These are phyloP conservation scores for Craterocephalus amniculus DNA, from an alignment of 2,797 vertebrate species.

Conservation along the genomic window DNA sequence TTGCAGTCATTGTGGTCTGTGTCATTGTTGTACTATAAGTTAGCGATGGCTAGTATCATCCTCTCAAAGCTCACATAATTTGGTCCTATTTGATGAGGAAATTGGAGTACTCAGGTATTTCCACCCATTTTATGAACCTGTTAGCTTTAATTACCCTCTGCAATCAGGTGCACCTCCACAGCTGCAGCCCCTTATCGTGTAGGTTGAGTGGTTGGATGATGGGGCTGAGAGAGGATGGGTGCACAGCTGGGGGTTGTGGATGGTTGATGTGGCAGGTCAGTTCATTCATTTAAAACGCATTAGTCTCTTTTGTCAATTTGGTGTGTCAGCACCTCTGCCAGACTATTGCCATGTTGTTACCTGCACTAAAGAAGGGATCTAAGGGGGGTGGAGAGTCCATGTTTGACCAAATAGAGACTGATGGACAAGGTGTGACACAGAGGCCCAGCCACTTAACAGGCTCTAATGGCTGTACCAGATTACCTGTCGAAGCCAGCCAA, in stretches of 20 bases:
- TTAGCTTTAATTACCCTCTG: conserved; percentile 65
- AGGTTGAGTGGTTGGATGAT: conserved; percentile 44
- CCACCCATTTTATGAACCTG: conserved; percentile 44
- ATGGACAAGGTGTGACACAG: conserved; percentile 79
- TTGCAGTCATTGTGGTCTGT: not conserved
- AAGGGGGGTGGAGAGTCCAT: conserved; percentile 45
- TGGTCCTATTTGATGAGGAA: conserved; percentile 42
- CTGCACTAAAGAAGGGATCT: conserved; percentile 28
- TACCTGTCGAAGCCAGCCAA: conserved; percentile 67
- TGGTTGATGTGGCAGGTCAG: conserved; percentile 42
- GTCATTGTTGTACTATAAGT: not conserved
- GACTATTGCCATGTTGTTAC: conserved; percentile 49
- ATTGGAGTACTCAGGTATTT: conserved; percentile 45
- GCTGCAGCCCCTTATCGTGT: conserved; percentile 44
- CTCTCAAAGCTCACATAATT: conserved; percentile 40
- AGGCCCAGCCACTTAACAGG: conserved; percentile 72
- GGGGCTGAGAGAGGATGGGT: conserved; percentile 12
- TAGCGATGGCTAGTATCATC: conserved; percentile 16
- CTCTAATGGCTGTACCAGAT: conserved; percentile 79
- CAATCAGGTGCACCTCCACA: conserved; percentile 48
- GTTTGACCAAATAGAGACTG: conserved; percentile 74
- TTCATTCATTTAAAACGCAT: conserved; percentile 65
- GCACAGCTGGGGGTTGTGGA: conserved; percentile 27
- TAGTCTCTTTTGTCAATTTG: conserved; percentile 52
- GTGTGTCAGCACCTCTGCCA: conserved; percentile 62